A percentile compares a stretch with the other conserved stretches of the same genome.
phyloP scores from a whole-genome alignment of 2,113 vertebrate genomes.

The Pseudorectes ferrugineus region DNA sequence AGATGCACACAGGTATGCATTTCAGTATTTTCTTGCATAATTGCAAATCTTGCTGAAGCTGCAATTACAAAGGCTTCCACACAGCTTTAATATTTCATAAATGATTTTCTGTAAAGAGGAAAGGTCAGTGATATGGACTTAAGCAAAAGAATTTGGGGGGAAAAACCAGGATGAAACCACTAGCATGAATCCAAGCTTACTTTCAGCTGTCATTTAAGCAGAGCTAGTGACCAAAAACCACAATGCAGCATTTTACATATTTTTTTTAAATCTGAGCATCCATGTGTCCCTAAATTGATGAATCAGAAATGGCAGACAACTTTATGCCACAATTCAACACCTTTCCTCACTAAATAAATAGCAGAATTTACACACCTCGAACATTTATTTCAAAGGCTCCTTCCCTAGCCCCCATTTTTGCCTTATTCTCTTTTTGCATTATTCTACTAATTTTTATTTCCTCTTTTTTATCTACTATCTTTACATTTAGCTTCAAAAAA shows the following conservation, averaged over 20 bases:
- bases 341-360: background rate
- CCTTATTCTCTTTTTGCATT: background rate
- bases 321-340: background rate
- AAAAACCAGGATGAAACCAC: background rate
- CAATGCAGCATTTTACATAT: background rate
- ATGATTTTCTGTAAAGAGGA: background rate
- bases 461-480: background rate
- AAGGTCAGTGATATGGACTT: background rate
- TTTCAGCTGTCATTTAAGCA: background rate
- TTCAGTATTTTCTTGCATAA: background rate
- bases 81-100: background rate
- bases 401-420: background rate
- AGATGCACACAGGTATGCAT: background rate
- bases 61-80: constrained; percentile 3
- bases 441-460: background rate
- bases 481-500: background rate
- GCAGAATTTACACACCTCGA: background rate
- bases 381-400: background rate
- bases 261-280: background rate
- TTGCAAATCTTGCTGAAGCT: constrained; percentile 2
- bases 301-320: background rate
- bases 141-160: background rate
- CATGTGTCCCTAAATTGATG: background rate
- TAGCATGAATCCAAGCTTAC: background rate
- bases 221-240: background rate